phyloP scores from a whole-genome alignment of 2,797 vertebrate species.

The Spatula versicolor region DNA sequence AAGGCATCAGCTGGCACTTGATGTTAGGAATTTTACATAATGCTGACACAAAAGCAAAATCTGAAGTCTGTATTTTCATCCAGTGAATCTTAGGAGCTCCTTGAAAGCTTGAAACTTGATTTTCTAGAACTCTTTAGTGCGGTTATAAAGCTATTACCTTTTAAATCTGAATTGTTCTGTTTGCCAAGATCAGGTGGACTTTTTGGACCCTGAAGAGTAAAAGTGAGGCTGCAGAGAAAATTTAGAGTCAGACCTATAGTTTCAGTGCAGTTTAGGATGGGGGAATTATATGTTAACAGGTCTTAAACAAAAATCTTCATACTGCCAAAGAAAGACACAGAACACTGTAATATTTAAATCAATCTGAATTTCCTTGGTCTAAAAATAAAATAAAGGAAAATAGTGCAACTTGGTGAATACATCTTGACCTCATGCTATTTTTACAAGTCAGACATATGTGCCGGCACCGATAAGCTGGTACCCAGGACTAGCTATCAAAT shows the following conservation, averaged over 20 bases:
- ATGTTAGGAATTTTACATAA: not conserved
- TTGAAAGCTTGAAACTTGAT: constrained; percentile 17
- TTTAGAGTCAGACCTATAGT: not conserved
- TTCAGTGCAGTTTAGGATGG: not conserved
- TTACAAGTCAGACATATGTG: constrained; percentile 75
- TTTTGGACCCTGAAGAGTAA: not conserved
- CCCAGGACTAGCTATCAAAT: constrained; percentile 67
- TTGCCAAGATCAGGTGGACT: not conserved
- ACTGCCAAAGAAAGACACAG: constrained; percentile 29
- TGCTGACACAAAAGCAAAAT: not conserved
- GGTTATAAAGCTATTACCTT: not conserved
- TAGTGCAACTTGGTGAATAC: constrained; percentile 57
- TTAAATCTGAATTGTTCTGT: not conserved
- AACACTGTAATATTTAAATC: constrained; percentile 59
- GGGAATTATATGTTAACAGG: not conserved
- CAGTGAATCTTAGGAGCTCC: not conserved
- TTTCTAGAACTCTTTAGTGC: not conserved
- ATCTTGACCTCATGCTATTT: constrained; percentile 75
- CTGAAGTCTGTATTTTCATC: not conserved
- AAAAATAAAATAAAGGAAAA: constrained; percentile 66
- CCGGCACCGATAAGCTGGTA: constrained; percentile 57
- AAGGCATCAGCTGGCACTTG: not conserved
- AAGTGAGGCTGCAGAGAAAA: constrained; percentile 29
- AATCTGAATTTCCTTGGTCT: constrained; percentile 56
- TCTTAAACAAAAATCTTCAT: constrained; percentile 34